Evolutionary conservation across 2,888 invertebrate genomes (phyloP).

Genomic region (Pandemis cinnamomeana): DNA sequence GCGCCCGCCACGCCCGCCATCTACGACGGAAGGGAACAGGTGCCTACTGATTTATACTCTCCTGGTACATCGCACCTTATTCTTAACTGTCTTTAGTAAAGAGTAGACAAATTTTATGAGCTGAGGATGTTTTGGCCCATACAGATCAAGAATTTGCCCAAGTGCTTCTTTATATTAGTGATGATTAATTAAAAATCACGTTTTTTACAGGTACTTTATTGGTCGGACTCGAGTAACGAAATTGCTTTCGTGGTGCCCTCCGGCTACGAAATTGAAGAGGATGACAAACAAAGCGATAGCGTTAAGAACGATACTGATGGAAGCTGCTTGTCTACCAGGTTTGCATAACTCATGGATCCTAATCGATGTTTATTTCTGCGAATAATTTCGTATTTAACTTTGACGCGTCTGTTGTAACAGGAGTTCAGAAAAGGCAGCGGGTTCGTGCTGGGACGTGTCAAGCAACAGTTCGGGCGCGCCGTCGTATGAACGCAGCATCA

Average conservation of each 20-base stretch:
- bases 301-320: conserved; percentile 81
- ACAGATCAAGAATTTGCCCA: no score
- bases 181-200: not conserved
- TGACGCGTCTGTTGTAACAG: conserved; percentile 43
- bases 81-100: no score
- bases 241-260: conserved; percentile 97
- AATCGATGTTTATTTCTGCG: not conserved
- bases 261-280: conserved; percentile 64
- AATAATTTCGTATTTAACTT: not conserved
- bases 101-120: no score
- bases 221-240: conserved; percentile 97
- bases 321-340: conserved; percentile 74
- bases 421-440: conserved; percentile 58
- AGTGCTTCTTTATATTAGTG: no score
- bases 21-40: conserved; percentile 93
- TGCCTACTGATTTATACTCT: conserved; percentile 41
- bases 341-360: conserved; percentile 22
- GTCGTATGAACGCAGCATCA: conserved; percentile 85
- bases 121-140: no score
- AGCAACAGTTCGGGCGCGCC: conserved; percentile 63
- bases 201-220: conserved; percentile 89
- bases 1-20: conserved; percentile 86
- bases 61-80: not conserved
- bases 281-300: conserved; percentile 62
- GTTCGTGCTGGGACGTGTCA: conserved; percentile 78